Percentiles rank a stretch among this genome's conserved stretches.
These are phyloP conservation scores for Littorina saxatilis DNA, from an alignment of 1,140 invertebrate species.

Conservation along the genomic window DNA sequence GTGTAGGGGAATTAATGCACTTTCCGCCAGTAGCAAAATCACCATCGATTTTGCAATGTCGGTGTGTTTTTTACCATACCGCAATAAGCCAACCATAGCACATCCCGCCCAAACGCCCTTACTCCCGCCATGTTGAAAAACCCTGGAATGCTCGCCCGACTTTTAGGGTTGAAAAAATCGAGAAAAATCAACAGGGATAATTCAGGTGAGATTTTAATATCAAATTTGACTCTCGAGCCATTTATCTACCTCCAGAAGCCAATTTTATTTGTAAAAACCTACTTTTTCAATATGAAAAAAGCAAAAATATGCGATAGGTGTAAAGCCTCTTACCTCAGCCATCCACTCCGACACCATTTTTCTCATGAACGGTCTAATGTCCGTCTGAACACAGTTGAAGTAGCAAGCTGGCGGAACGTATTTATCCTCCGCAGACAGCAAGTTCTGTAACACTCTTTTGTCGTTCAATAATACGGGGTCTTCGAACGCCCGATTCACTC, in stretches of 20 bases:
- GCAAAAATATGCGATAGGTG: not conserved
- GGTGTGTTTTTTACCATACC: conserved; percentile 26
- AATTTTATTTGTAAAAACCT: not conserved
- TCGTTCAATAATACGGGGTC: conserved; percentile 88
- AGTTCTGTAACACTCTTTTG: conserved; percentile 87
- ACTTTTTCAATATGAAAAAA: not conserved
- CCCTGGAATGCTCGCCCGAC: conserved; percentile 13
- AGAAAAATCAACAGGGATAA: conserved; percentile 19
- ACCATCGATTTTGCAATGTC: not conserved
- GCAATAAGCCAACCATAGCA: conserved; percentile 17
- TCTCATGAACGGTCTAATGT: conserved; percentile 92
- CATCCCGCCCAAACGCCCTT: conserved; percentile 17
- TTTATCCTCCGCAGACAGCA: conserved; percentile 88
- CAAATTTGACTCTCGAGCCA: conserved; percentile 30
- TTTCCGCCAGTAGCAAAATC: conserved; percentile 1
- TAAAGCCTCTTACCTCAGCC: conserved; percentile 88
- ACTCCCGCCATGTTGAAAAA: conserved; percentile 46
- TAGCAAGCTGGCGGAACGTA: conserved; percentile 84
- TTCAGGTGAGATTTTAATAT: conserved; percentile 12
- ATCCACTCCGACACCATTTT: conserved; percentile 96
- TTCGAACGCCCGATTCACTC: conserved; percentile 75
- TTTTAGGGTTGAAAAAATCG: conserved; percentile 29
- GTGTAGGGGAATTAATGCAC: conserved; percentile 37
- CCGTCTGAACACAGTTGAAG: conserved; percentile 90
- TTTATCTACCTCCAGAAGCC: not conserved